These are phyloP conservation scores for Clavelina lepadiformis DNA, from an alignment of 23 tunicate genomes.

Conservation along the genomic window DNA sequence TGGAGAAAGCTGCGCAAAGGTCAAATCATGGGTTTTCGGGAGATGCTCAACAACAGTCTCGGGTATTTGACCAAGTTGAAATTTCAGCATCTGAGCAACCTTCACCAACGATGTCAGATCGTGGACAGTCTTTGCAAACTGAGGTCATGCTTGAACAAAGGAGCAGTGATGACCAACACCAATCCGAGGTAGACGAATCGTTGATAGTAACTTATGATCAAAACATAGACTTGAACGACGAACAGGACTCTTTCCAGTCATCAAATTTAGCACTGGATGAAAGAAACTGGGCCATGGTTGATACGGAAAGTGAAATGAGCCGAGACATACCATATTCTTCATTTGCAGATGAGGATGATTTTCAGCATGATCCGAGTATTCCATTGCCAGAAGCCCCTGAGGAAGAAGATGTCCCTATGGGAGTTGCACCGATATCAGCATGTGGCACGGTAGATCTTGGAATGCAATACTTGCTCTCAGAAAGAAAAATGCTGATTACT, in stretches of 20 bases:
- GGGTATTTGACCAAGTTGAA: too few relatives aligned
- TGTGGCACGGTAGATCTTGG: slow-evolving; percentile 94
- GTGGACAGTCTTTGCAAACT: too few relatives aligned
- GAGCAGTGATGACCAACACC: too few relatives aligned
- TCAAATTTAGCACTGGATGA: neutral
- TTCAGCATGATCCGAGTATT: too few relatives aligned
- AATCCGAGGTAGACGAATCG: too few relatives aligned
- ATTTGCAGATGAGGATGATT: too few relatives aligned
- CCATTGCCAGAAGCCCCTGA: slow-evolving; percentile 24
- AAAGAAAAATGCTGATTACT: slow-evolving; percentile 74
- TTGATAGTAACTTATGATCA: too few relatives aligned
- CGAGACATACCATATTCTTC: slow-evolving; percentile 6
- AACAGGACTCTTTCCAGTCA: too few relatives aligned
- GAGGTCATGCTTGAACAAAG: too few relatives aligned
- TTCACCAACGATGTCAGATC: too few relatives aligned
- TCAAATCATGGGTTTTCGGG: slow-evolving; percentile 16
- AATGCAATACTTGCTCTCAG: slow-evolving; percentile 64
- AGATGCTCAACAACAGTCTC: neutral
- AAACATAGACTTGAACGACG: too few relatives aligned
- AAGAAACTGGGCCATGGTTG: neutral
- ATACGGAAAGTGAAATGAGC: slow-evolving; percentile 12
- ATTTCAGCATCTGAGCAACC: too few relatives aligned
- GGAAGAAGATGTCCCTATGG: slow-evolving; percentile 6
- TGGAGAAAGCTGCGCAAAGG: slow-evolving; percentile 41
- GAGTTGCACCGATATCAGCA: slow-evolving; percentile 56